Evolutionary conservation across 2,113 vertebrate genomes (phyloP).

Genomic region (Zootoca vivipara): DNA sequence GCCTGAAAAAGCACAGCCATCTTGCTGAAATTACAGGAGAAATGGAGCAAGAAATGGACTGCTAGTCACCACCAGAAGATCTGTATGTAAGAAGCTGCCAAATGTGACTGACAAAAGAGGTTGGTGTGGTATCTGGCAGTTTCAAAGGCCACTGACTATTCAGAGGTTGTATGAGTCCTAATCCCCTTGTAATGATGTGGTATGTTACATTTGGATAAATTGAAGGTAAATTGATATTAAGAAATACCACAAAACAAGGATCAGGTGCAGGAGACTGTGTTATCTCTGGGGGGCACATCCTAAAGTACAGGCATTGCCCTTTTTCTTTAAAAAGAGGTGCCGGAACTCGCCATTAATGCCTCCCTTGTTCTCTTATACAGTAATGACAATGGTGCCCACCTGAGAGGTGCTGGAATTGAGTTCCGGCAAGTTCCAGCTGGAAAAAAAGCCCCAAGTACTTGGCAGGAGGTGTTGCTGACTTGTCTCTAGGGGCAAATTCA

Average conservation of each 20-base stretch:
- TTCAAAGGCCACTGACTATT: background rate
- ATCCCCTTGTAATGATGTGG: background rate
- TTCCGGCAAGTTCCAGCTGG: no score
- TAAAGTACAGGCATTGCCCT: no score
- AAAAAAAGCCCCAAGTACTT: background rate
- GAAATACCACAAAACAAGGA: background rate
- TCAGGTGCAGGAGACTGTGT: background rate
- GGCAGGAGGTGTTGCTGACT: background rate
- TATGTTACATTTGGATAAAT: background rate
- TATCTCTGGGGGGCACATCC: no score
- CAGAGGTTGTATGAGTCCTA: background rate
- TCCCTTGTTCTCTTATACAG: no score
- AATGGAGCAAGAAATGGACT: background rate
- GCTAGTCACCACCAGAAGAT: background rate
- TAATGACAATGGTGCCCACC: no score
- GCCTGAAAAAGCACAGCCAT: background rate
- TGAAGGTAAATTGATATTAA: background rate
- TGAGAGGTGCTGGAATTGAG: no score
- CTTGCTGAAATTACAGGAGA: background rate
- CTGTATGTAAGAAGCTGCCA: background rate
- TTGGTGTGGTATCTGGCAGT: background rate
- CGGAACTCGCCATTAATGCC: no score
- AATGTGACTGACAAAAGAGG: background rate
- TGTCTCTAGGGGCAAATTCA: background rate
- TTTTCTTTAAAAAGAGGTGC: no score